Percentiles rank a stretch among this genome's conserved stretches.
phyloP scores from a whole-genome alignment of 2,888 invertebrate species.

The Ametastegia equiseti region DNA sequence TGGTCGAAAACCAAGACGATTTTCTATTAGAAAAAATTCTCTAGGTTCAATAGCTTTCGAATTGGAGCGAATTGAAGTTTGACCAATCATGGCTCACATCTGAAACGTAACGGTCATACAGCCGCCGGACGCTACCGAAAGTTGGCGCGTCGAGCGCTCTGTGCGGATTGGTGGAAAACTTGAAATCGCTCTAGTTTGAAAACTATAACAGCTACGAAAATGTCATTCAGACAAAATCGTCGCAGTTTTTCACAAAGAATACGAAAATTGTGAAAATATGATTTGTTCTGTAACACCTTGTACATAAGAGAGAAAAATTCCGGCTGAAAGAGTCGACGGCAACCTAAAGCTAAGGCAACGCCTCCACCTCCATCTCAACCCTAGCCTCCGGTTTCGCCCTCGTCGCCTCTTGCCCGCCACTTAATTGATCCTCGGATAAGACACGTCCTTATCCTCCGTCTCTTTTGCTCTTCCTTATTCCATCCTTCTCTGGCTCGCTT shows the following conservation, averaged over 20 bases:
- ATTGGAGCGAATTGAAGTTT: neutral
- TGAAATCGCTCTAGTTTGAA: neutral
- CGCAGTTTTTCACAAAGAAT: neutral
- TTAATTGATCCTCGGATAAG: constrained; percentile 45
- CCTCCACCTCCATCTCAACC: neutral
- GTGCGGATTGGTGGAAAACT: neutral
- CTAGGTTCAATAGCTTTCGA: neutral
- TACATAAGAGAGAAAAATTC: neutral
- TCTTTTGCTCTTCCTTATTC: neutral
- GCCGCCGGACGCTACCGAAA: neutral
- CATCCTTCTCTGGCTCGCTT: neutral
- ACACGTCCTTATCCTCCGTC: constrained; percentile 42
- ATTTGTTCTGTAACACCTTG: neutral
- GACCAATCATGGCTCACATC: neutral
- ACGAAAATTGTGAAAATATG: neutral
- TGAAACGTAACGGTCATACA: neutral
- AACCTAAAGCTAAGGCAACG: neutral
- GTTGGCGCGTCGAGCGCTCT: neutral
- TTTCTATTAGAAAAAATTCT: neutral
- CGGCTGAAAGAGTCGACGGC: constrained; percentile 22
- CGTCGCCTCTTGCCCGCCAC: constrained; percentile 43
- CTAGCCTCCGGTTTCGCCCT: constrained; percentile 21
- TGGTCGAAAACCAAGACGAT: neutral
- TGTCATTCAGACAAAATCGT: neutral
- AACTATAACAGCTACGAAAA: neutral